Evolutionary conservation across 2,888 invertebrate species (phyloP).

Genomic region (Thera britannica): DNA sequence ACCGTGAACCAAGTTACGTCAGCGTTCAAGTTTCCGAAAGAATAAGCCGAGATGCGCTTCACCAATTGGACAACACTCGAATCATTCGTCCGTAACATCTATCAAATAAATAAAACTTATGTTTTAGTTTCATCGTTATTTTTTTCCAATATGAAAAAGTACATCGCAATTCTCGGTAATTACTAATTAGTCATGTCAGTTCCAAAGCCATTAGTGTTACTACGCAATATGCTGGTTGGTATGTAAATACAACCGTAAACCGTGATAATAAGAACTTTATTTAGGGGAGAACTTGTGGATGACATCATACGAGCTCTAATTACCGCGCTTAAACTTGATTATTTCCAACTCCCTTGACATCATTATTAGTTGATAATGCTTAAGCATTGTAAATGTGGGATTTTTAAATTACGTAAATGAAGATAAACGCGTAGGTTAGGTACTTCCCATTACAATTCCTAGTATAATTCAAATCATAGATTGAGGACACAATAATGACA

Average conservation of each 20-base stretch:
- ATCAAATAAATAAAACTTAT: constrained; percentile 9
- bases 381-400: constrained; percentile 3
- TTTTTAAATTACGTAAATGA: not conserved
- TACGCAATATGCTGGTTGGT: constrained; percentile 33
- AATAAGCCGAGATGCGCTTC: constrained; percentile 30
- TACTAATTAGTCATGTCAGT: constrained; percentile 33
- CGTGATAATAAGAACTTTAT: constrained; percentile 46
- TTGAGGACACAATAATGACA: constrained; percentile 34
- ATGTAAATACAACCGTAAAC: constrained; percentile 15
- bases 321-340: constrained; percentile 38
- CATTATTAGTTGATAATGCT: constrained; percentile 26
- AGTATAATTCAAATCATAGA: constrained; percentile 13
- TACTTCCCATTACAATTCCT: not conserved
- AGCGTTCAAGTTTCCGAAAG: constrained; percentile 56
- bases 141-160: constrained; percentile 13
- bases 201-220: constrained; percentile 34
- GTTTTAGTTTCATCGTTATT: constrained; percentile 17
- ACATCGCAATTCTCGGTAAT: constrained; percentile 22
- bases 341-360: constrained; percentile 35
- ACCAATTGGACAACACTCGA: constrained; percentile 10
- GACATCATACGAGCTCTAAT: constrained; percentile 55
- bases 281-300: constrained; percentile 53
- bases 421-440: not conserved
- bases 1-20: constrained; percentile 83
- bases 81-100: constrained; percentile 10